Percentiles rank a stretch among this genome's conserved stretches.
phyloP scores from a whole-genome alignment of 2,888 invertebrate species.

The Drosophila lutescens region DNA sequence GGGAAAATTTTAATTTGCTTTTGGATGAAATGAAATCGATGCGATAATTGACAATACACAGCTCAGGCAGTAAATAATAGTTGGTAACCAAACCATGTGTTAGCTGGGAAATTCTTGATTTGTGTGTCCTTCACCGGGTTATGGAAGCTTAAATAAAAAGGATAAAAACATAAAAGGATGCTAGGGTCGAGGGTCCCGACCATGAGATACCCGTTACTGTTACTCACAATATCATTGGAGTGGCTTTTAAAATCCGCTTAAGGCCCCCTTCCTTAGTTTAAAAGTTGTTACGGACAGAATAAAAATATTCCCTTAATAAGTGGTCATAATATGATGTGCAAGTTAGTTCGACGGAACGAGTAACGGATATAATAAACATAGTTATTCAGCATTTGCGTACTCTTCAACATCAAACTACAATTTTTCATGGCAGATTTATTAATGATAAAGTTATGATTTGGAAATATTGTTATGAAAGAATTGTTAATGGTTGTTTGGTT shows the following conservation, averaged over 20 bases:
- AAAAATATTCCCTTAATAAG: no score
- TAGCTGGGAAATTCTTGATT: neutral
- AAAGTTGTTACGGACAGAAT: no score
- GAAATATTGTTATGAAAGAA: neutral
- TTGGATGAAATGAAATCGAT: slow-evolving; percentile 3
- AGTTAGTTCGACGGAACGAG: neutral
- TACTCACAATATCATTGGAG: neutral
- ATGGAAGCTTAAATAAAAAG: slow-evolving; percentile 1
- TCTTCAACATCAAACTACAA: neutral
- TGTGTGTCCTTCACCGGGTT: neutral
- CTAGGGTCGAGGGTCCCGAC: neutral
- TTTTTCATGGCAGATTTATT: neutral
- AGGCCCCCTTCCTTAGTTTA: no score
- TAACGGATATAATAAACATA: neutral
- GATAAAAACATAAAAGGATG: neutral
- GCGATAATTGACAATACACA: slow-evolving; percentile 17
- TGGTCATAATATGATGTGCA: no score
- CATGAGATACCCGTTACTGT: neutral
- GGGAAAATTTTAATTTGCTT: slow-evolving; percentile 22
- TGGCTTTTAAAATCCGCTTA: no score
- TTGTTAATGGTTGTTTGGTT: neutral
- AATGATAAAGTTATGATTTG: neutral
- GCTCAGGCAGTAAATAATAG: neutral
- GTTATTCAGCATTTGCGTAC: neutral
- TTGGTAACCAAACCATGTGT: slow-evolving; percentile 12